Conservation (phyloP, 2,113 vertebrate genomes). For the Cariama cristata region DNA sequence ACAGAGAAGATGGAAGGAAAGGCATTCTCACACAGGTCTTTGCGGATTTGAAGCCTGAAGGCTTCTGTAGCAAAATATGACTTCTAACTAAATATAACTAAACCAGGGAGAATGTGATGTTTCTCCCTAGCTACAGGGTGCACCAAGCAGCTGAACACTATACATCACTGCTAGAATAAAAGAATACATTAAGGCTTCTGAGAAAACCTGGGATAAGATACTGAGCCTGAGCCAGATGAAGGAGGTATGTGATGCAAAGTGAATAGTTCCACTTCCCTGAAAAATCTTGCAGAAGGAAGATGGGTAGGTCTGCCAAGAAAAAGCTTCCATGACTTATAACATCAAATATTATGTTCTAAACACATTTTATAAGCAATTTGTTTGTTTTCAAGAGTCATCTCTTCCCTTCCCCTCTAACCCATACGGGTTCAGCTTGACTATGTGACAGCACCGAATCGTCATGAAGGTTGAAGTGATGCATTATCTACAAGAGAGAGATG, state of each 20-base stretch:
- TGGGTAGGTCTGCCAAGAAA: background rate
- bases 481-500: background rate
- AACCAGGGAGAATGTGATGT: background rate
- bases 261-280: background rate
- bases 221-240: background rate
- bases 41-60: background rate
- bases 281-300: background rate
- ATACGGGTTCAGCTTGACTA: fast-evolving
- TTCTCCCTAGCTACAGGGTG: background rate
- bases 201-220: background rate
- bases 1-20: background rate
- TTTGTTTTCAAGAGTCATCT: background rate
- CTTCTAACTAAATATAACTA: background rate
- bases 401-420: background rate
- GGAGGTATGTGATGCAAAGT: background rate
- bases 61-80: background rate
- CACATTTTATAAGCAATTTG: background rate
- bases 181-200: background rate
- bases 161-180: background rate
- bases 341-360: background rate
- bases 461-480: background rate
- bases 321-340: background rate
- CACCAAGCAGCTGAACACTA: background rate
- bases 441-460: background rate
- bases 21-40: background rate